phyloP scores from a whole-genome alignment of 2,888 invertebrate genomes.

The Drosophila melanocephala region DNA sequence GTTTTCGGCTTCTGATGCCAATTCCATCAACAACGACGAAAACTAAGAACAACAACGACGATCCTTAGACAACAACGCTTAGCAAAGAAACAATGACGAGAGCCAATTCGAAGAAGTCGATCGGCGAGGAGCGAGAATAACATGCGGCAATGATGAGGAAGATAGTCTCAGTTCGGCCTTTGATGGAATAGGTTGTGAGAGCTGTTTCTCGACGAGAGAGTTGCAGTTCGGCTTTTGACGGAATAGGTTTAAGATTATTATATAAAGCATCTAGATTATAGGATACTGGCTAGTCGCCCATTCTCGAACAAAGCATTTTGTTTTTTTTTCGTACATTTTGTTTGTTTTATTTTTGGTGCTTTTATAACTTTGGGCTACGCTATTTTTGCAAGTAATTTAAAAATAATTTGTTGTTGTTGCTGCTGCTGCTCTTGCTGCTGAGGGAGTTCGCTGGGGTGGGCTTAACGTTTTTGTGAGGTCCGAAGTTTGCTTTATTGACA shows the following conservation, averaged over 20 bases:
- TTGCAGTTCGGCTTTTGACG: too few relatives aligned
- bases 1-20: not conserved
- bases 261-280: not conserved
- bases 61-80: not conserved
- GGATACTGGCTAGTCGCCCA: not conserved
- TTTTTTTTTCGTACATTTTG: not conserved
- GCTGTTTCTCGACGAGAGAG: too few relatives aligned
- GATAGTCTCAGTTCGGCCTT: not conserved
- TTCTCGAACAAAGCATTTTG: not conserved
- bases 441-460: constrained; percentile 10
- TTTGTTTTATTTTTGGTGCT: constrained; percentile 32
- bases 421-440: constrained; percentile 13
- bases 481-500: constrained; percentile 79
- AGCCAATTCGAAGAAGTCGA: not conserved
- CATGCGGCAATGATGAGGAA: too few relatives aligned
- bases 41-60: not conserved
- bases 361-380: constrained; percentile 61
- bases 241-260: not conserved
- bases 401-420: constrained; percentile 67
- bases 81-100: not conserved
- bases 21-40: not conserved
- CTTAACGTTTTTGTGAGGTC: constrained; percentile 32
- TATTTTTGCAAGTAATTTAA: constrained; percentile 75
- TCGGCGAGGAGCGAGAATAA: not conserved
- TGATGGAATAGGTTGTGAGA: too few relatives aligned